Base-by-base conservation (phyloP, 2,113 vertebrate genomes). In the Zapus hudsonius region DNA sequence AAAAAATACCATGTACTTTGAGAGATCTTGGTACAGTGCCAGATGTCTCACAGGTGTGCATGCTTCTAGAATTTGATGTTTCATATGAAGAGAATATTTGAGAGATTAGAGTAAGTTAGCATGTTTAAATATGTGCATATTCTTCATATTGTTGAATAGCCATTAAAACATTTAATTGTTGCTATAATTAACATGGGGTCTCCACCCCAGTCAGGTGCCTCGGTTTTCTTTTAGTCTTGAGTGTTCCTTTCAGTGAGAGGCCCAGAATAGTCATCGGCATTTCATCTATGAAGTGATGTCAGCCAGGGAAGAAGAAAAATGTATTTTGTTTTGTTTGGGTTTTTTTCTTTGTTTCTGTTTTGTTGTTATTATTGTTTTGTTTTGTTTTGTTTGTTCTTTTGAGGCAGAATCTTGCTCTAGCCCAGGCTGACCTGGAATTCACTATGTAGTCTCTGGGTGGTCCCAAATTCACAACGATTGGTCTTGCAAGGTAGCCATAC, bases 251-350 rank as follows among this genome's bases (percentile, higher is more conserved):
- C 40, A 79, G 2, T 75, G 78, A 86, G 15, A 84, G 25, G 36
- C 15, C 3, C 23, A 42, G 42, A 55, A n/a, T 80, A 19, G 76
- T 40, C n/a, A n/a, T n/a, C 22, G 79, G 75, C 27, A n/a, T 84
- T 78, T 80, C 13, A 91, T 22, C 29, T 78, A 92, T 52, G 36
- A 67, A 94, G 86, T 94, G 36, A 76, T 87, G 44, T 42, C 47
- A 69, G 44, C 23, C 55, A 47, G 42, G 36, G n/a, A 79, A 74
- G 19, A 47, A 47, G 47, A 47, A 47, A 12, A 47, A 47, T 12
- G 47, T 47, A 12, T 47, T 47, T 47, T 47, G 47, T 47, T 47
- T 47, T 47, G 47, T 47, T 47, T 47, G 7, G 47, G 7, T 47
- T 47, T 12, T 47, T 7, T 47, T 47, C n/a, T n/a, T n/a, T n/a